Evolutionary conservation across 2,888 invertebrate species (phyloP).

Genomic region (Dilophus febrilis): DNA sequence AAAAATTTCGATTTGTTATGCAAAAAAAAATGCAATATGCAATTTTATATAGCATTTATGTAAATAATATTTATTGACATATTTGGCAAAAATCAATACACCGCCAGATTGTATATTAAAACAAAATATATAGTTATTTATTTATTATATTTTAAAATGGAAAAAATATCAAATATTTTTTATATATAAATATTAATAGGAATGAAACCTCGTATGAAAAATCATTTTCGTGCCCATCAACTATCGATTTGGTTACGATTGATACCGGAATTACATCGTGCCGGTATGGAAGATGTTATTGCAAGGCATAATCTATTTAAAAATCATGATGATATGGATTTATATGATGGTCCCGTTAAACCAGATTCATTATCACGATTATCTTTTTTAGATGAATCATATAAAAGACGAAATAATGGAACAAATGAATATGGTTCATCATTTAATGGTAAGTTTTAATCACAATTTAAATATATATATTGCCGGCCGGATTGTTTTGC

Average conservation of each 20-base stretch:
- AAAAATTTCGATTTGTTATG: not conserved
- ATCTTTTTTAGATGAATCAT: conserved; percentile 31
- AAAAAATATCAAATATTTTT: too few relatives aligned
- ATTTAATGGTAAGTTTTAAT: conserved; percentile 8
- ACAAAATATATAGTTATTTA: too few relatives aligned
- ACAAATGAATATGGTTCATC: conserved; percentile 7
- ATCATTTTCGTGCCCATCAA: conserved; percentile 89
- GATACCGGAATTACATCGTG: conserved; percentile 76
- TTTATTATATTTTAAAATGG: too few relatives aligned
- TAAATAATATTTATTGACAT: too few relatives aligned
- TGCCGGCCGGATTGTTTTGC: too few relatives aligned
- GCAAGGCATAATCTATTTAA: conserved; percentile 77
- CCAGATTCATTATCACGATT: conserved; percentile 62
- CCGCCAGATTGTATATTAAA: too few relatives aligned
- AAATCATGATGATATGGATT: conserved; percentile 71
- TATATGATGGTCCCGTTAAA: conserved; percentile 78
- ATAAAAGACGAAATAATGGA: conserved; percentile 33
- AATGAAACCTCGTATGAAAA: conserved; percentile 76
- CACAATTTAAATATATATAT: too few relatives aligned
- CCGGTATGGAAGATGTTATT: conserved; percentile 78
- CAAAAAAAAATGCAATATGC: not conserved
- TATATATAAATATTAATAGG: conserved; percentile 35
- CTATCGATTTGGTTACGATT: conserved; percentile 88
- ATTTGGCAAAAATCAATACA: too few relatives aligned
- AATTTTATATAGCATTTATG: too few relatives aligned